Base-by-base conservation (phyloP, 2,797 vertebrate species). In the Silurus lanzhouensis region DNA sequence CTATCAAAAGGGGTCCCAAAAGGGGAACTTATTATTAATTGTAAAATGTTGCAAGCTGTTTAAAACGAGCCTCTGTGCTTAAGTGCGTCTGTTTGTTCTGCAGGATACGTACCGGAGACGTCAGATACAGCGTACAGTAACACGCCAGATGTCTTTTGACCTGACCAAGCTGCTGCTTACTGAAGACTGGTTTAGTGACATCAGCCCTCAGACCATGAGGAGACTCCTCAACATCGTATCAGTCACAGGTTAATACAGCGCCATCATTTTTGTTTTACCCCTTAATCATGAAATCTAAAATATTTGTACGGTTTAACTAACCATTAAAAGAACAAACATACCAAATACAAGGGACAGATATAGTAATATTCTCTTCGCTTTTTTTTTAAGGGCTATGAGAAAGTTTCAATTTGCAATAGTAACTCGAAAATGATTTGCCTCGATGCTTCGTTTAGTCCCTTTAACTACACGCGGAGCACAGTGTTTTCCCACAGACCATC, bases 161-260 rank as follows among this genome's bases (percentile, higher is more conserved):
- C 94, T 99, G 88, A 99, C 98, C 38, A 99, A 99, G 89, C 93
- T 99, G 87, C 92, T 99, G 91, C 96, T 99, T 85, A 99, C 98
- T 0, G 98, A 99, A 90, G 98, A 99, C 92, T 99, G 98, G 98
- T 99, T 99, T 94, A 99, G 98, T 86, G 98, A 99, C 92, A 99
- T 99, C 92, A 99, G 98, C 87, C 98, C 98, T 13, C 98, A 99
- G 93, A 99, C 97, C 72, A 99, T 99, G 98, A 96, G 98, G 88
- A 95, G 98, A 88, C 92, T 99, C 79, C 95, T 99, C 74, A 99
- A 99, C 92, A 99, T 99, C 46, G 98, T 99, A 87, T 99, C 98
- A 76, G 97, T 99, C 89, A 99, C 98, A 81, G 98, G 98, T 98
- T 58, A 89, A 68, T 20, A 44, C 17, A 80, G 78, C 55, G 14